Conservation (phyloP, 2,113 vertebrate species). For the Mellivora capensis region DNA sequence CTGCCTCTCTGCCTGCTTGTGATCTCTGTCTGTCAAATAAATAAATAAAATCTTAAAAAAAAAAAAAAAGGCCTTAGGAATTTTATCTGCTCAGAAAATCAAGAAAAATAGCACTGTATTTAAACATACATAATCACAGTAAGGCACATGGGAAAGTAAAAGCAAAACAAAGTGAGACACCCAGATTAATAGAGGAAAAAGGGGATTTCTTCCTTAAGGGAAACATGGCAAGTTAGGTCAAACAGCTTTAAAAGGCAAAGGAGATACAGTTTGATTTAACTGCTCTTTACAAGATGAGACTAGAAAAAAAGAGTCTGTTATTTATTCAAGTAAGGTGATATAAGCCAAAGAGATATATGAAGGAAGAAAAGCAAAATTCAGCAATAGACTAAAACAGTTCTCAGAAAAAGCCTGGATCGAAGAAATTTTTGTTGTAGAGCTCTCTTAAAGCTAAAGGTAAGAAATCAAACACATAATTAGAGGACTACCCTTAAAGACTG, state of each 20-base stretch:
- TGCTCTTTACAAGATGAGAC: not conserved
- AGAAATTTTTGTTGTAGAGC: not conserved
- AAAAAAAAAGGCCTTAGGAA: not conserved
- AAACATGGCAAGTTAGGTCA: not conserved
- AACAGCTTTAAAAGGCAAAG: not conserved
- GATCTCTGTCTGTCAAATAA: too few relatives aligned
- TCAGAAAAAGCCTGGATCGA: not conserved
- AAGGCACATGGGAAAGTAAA: not conserved
- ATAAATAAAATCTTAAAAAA: too few relatives aligned
- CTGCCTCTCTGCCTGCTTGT: too few relatives aligned
- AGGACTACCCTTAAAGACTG: not conserved
- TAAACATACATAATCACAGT: slow-evolving; percentile 7
- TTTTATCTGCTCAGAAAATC: not conserved
- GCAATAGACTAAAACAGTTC: not conserved
- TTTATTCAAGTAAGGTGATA: not conserved
- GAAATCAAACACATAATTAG: not conserved
- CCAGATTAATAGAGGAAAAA: not conserved
- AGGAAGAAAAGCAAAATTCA: slow-evolving; percentile 15
- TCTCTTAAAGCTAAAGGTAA: not conserved
- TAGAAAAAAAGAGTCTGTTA: not conserved
- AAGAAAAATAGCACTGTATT: not conserved
- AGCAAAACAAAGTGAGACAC: not conserved
- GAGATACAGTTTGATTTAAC: not conserved
- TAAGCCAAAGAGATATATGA: not conserved
- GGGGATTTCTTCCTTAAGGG: not conserved